Base-by-base conservation (phyloP, 2,113 vertebrate species). In the Cottus gobio region DNA sequence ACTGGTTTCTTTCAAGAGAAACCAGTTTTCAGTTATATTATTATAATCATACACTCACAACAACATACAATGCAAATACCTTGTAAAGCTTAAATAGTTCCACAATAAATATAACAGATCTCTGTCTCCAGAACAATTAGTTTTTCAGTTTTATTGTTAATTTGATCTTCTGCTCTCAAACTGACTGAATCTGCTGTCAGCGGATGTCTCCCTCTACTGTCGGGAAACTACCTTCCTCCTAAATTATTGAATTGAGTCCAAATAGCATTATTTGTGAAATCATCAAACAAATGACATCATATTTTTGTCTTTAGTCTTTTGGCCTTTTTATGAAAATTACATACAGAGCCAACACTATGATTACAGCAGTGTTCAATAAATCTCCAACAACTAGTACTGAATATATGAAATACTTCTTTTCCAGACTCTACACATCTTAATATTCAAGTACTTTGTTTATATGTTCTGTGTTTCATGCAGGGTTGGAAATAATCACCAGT, bases 161-260 rank as follows among this genome's bases (percentile, higher is more conserved):
- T 26, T 62, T n/a, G 5, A 12, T 66, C 22, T 37, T 36, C 34
- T n/a, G 8, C 50, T 63, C 28, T 83, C 34, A 22, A 7, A 67
- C 15, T 22, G 1, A 50, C 8, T 67, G 24, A 31, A 36, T n/a
- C 61, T 39, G 30, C 52, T 37, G 50, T 71, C 37, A 72, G 73
- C 68, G 46, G 67, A 10, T 79, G 76, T 88, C 64, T 79, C 87
- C 86, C 87, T 82, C 86, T 91, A 48, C 75, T 85, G 89, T 62
- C 31, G n/a, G 69, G 36, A 39, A 36, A 54, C 24, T 0, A n/a
- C 3, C n/a, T 13, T 44, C 28, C 48, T 20, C 16, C 12, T 18
- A 5, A 9, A 34, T 50, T 6, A 58, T 7, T 50, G 3, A 7
- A 22, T 1, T 52, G 7, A 24, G 0, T 48, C 10, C 26, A 24